Percentiles rank a stretch among this genome's conserved stretches.
Evolutionary conservation across 2,113 vertebrate genomes (phyloP).

Genomic region (Dipodomys ordii): DNA sequence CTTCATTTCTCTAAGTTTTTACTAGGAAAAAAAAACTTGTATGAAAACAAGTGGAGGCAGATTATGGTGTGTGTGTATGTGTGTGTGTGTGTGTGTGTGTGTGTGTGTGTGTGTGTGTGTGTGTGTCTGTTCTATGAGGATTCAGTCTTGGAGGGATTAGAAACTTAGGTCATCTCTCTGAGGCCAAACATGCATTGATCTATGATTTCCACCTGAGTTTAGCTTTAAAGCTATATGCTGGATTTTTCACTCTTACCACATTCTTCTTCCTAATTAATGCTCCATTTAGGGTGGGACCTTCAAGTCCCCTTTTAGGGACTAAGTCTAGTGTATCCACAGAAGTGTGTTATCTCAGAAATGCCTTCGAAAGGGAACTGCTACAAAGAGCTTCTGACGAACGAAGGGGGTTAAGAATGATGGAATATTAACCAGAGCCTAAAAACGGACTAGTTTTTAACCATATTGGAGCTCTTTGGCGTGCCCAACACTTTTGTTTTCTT

Average conservation of each 20-base stretch:
- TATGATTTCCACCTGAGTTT: too few relatives aligned
- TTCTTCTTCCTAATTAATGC: background rate
- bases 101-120: background rate
- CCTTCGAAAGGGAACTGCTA: background rate
- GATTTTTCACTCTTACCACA: background rate
- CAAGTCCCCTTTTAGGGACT: background rate
- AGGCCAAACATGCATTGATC: background rate
- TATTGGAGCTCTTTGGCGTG: too few relatives aligned
- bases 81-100: background rate
- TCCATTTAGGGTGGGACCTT: background rate
- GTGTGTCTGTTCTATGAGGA: background rate
- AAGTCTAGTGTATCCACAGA: background rate
- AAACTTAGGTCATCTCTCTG: background rate
- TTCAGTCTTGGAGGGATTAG: background rate
- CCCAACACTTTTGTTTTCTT: too few relatives aligned
- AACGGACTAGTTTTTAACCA: too few relatives aligned
- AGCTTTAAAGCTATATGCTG: background rate
- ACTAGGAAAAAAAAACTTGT: slow-evolving; percentile 15
- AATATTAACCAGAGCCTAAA: too few relatives aligned
- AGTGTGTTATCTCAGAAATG: background rate
- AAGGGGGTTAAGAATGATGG: too few relatives aligned
- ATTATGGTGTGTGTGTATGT: background rate
- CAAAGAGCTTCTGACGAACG: background rate
- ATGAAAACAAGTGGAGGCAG: background rate
- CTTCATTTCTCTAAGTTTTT: background rate